Conservation (phyloP, 2,888 invertebrate species). For the Rhagonycha fulva region DNA sequence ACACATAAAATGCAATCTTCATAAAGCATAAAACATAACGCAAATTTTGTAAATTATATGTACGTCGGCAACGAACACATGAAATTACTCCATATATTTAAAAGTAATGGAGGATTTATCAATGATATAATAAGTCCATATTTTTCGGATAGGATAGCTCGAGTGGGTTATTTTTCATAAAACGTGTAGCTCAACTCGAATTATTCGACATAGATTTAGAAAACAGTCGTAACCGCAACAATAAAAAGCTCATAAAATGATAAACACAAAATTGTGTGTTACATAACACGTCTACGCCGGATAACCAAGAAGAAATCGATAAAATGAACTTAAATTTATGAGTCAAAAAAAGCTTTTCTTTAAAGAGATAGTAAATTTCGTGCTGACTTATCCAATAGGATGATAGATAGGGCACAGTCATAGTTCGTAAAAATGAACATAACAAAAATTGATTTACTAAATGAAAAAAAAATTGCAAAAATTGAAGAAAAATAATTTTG, state of each 20-base stretch:
- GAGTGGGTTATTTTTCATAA: neutral
- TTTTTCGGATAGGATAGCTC: neutral
- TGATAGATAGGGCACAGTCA: neutral
- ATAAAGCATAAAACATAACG: neutral
- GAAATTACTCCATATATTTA: neutral
- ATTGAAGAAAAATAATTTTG: too few species aligned
- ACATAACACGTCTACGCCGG: neutral
- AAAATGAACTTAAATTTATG: neutral
- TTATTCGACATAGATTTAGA: neutral
- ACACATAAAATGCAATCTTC: neutral
- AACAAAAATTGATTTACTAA: neutral
- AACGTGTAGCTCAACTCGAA: neutral
- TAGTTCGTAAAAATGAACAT: neutral
- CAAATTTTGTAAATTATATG: neutral
- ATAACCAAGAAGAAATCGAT: neutral
- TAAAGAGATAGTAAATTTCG: neutral
- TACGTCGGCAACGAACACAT: neutral
- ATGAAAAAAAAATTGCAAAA: too few species aligned
- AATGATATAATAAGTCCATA: neutral
- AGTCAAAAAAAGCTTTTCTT: neutral
- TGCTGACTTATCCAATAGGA: neutral
- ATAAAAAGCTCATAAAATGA: neutral
- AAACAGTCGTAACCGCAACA: neutral
- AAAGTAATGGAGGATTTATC: neutral
- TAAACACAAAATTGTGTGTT: neutral